Evolutionary conservation across 2,797 vertebrate genomes (phyloP).

Genomic region (Poecilia velifera): DNA sequence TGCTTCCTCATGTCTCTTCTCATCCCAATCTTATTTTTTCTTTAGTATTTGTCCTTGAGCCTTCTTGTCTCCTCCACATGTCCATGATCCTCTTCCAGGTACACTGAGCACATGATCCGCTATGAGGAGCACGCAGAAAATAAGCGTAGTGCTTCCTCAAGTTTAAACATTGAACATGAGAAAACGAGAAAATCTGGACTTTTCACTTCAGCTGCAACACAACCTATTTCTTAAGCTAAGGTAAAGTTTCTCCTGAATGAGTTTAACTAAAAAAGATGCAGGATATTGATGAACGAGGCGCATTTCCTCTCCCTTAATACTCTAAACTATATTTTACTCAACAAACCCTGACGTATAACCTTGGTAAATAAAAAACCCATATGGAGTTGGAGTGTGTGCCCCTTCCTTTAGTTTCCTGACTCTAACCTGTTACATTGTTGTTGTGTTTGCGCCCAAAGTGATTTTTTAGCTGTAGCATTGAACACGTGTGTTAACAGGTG

Average conservation of each 20-base stretch:
- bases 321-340: neutral
- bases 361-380: neutral
- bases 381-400: neutral
- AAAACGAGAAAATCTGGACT: neutral
- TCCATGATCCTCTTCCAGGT: neutral
- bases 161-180: neutral
- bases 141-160: neutral
- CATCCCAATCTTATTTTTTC: neutral
- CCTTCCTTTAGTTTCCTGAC: constrained; percentile 12
- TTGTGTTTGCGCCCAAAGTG: constrained; percentile 12
- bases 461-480: constrained; percentile 38
- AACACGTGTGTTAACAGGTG: constrained; percentile 20
- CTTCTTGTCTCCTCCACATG: neutral
- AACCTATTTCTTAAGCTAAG: neutral
- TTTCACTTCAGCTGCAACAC: neutral
- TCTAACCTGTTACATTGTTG: constrained; percentile 14
- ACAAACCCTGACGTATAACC: neutral
- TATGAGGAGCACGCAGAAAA: neutral
- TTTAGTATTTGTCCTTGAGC: neutral
- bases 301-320: neutral
- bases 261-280: neutral
- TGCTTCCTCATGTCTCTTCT: neutral
- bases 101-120: neutral
- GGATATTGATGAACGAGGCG: neutral
- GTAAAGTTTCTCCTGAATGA: neutral